Evolutionary conservation across 2,113 vertebrate species (phyloP).

Genomic region (Megalops atlanticus): DNA sequence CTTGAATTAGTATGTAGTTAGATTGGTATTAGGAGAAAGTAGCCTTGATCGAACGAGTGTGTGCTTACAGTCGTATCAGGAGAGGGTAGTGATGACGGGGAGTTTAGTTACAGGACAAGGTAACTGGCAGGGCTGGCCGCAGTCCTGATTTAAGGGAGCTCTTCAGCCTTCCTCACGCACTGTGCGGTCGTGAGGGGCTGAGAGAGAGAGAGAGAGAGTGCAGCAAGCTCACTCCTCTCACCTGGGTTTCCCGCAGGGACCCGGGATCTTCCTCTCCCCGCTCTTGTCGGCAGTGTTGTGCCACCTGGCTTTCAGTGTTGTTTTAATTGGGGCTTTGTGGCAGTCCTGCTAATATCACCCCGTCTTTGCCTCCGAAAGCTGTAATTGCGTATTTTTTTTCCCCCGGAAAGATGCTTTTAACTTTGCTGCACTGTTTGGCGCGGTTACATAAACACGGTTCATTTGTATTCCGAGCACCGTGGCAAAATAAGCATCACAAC

Average conservation of each 20-base stretch:
- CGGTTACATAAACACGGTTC: slow-evolving; percentile 42
- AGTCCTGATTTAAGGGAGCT: too few relatives aligned
- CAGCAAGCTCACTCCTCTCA: background rate
- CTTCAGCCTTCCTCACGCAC: too few relatives aligned
- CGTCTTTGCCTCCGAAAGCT: slow-evolving; percentile 43
- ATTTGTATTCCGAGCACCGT: slow-evolving; percentile 47
- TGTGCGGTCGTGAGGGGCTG: too few relatives aligned
- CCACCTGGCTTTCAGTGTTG: background rate
- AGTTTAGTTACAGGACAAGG: too few relatives aligned
- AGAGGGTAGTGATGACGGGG: too few relatives aligned
- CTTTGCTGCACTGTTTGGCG: slow-evolving; percentile 32
- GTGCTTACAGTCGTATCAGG: too few relatives aligned
- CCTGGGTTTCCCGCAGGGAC: background rate
- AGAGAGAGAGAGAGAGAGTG: too few relatives aligned
- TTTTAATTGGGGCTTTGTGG: slow-evolving; percentile 6
- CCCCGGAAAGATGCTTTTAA: slow-evolving; percentile 38
- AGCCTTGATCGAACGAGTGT: too few relatives aligned
- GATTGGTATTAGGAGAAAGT: too few relatives aligned
- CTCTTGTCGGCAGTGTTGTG: background rate
- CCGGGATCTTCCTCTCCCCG: background rate
- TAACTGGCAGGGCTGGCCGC: too few relatives aligned
- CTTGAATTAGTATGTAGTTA: too few relatives aligned
- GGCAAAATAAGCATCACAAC: slow-evolving; percentile 40
- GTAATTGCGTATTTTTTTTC: slow-evolving; percentile 54
- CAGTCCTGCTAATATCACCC: background rate